Percentiles rank a stretch among this genome's conserved stretches.
Conservation (phyloP, 2,113 vertebrate genomes). For the Muscicapa adusta region DNA sequence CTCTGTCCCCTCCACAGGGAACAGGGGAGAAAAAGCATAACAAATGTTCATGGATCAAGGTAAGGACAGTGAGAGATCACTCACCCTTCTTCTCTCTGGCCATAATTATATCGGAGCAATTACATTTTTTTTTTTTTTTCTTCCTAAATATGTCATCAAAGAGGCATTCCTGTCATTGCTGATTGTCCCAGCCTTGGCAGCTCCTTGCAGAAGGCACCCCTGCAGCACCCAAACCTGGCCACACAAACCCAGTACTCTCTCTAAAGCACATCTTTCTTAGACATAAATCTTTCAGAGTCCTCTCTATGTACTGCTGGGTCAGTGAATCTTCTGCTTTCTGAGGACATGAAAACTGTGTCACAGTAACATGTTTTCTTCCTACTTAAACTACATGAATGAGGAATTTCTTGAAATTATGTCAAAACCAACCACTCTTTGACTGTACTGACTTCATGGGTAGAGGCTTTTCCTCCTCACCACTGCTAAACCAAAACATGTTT, state of each 20-base stretch:
- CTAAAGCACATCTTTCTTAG: neutral
- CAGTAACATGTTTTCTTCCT: neutral
- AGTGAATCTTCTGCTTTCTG: neutral
- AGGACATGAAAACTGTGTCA: neutral
- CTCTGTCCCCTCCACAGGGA: neutral
- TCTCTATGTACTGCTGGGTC: neutral
- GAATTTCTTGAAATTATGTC: neutral
- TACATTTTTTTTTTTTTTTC: too few relatives aligned
- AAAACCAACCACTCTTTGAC: neutral
- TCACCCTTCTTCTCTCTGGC: rapidly evolving
- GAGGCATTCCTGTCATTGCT: neutral
- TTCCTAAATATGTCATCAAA: neutral
- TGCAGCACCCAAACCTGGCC: neutral
- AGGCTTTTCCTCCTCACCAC: rapidly evolving
- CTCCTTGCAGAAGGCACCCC: neutral
- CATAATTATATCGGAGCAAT: neutral
- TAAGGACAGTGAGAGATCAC: neutral
- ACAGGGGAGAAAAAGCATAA: neutral
- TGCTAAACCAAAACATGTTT: neutral
- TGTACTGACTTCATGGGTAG: neutral
- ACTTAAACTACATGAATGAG: neutral
- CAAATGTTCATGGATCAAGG: neutral
- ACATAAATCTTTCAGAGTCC: neutral
- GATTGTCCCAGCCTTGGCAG: neutral
- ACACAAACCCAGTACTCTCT: neutral